Conservation (phyloP, 2,797 vertebrate genomes). For the Poeciliopsis turneri region DNA sequence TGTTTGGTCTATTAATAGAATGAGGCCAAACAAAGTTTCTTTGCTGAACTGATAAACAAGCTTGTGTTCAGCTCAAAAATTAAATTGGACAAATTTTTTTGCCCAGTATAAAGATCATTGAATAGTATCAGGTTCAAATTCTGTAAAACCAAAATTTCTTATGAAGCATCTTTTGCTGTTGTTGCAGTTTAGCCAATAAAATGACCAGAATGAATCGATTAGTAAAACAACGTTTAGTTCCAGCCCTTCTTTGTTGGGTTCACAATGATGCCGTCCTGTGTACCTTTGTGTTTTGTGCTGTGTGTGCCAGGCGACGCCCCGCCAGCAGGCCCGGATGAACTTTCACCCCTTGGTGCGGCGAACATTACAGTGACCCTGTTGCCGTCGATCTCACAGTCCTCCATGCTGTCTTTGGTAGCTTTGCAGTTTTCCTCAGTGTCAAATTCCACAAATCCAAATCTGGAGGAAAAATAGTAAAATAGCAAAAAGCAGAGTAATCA, state of each 20-base stretch:
- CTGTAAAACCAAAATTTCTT: background rate
- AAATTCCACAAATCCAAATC: conserved; percentile 95
- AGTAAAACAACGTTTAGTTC: background rate
- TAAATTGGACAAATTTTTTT: background rate
- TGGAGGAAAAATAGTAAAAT: conserved; percentile 45
- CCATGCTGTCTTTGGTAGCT: conserved; percentile 90
- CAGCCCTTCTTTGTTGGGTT: background rate
- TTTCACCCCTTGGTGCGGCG: conserved; percentile 81
- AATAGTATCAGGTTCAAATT: no score
- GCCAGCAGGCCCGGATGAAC: background rate
- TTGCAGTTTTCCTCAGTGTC: conserved; percentile 86
- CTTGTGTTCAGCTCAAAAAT: no score
- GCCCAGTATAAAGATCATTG: background rate
- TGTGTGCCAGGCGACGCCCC: conserved; percentile 18
- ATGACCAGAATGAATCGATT: background rate
- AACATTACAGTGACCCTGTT: conserved; percentile 87
- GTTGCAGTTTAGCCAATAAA: background rate
- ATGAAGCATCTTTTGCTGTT: background rate
- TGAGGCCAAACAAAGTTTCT: no score
- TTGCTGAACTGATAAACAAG: no score
- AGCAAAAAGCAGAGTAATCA: background rate
- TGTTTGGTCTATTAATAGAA: no score
- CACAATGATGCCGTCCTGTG: background rate
- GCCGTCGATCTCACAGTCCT: conserved; percentile 91
- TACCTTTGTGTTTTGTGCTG: background rate